Percentiles rank a stretch among this genome's conserved stretches.
These are phyloP conservation scores for Acanthaster planci DNA, from an alignment of 35 echinoderm and acorn worm species.

Conservation along the genomic window DNA sequence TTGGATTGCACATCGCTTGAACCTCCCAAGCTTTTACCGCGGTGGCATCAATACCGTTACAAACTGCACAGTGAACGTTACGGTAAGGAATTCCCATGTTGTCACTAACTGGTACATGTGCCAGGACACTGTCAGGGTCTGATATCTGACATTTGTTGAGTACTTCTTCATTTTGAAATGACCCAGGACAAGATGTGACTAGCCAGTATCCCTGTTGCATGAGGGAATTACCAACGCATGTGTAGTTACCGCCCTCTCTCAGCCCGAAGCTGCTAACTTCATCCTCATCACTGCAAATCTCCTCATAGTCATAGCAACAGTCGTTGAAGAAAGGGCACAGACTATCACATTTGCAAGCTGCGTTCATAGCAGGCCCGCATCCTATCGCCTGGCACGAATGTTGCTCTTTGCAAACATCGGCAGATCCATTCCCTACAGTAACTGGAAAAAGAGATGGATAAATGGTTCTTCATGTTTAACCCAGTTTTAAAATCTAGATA, in stretches of 20 bases:
- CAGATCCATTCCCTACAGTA: conserved; percentile 7
- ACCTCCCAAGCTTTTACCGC: conserved; percentile 50
- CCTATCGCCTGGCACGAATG: background rate
- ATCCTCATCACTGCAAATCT: background rate
- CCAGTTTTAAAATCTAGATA: no score
- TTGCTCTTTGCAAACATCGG: background rate
- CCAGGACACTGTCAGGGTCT: background rate
- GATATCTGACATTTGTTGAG: background rate
- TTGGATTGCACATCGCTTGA: background rate
- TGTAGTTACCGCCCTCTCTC: background rate
- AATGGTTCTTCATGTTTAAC: no score
- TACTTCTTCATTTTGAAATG: background rate
- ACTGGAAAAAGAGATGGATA: background rate
- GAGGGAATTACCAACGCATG: background rate
- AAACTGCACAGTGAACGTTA: conserved; percentile 59
- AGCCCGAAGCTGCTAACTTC: background rate
- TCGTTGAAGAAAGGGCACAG: background rate
- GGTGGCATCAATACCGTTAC: conserved; percentile 36
- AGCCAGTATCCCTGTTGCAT: background rate
- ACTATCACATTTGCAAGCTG: background rate
- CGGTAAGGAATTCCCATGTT: conserved; percentile 1
- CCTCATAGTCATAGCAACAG: conserved; percentile 28
- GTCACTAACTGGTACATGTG: conserved; percentile 32
- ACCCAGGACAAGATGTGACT: background rate
- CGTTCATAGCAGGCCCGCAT: background rate